A percentile compares a stretch with the other conserved stretches of the same genome.
Conservation (phyloP, 2,797 vertebrate species). For the Adrianichthys oophorus region DNA sequence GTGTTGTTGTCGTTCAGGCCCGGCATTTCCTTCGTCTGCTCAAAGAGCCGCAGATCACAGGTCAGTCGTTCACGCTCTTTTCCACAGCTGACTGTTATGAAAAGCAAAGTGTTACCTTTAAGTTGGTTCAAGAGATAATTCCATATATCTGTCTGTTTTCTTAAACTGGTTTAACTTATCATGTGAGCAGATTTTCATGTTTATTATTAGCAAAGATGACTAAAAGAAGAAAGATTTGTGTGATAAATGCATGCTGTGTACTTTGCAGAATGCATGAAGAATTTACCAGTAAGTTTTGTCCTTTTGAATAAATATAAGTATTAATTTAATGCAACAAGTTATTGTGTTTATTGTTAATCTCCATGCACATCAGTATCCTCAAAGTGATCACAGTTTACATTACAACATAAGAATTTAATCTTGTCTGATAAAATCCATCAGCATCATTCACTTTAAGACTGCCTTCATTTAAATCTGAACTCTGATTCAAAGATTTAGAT, state of each 20-base stretch:
- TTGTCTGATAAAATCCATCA: too few species aligned
- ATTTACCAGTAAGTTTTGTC: constrained; percentile 31
- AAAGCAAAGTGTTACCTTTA: constrained; percentile 24
- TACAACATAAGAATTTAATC: too few species aligned
- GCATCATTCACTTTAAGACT: too few species aligned
- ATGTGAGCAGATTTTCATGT: constrained; percentile 1
- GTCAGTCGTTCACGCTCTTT: constrained; percentile 14
- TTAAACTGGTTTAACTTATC: constrained; percentile 8
- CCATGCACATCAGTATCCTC: too few species aligned
- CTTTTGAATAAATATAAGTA: constrained; percentile 51
- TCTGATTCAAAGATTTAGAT: too few species aligned
- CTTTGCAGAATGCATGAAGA: constrained; percentile 50
- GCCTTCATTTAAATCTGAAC: too few species aligned
- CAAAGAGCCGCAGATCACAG: constrained; percentile 16
- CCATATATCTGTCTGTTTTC: background rate
- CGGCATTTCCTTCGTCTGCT: constrained; percentile 12
- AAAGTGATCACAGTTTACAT: too few species aligned
- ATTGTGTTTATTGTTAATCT: background rate
- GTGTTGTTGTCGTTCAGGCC: constrained; percentile 16
- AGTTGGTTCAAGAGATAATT: constrained; percentile 22
- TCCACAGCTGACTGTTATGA: constrained; percentile 29
- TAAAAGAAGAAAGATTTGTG: constrained; percentile 2
- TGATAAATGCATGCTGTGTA: constrained; percentile 50
- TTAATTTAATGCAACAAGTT: constrained; percentile 5
- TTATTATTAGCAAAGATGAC: constrained; percentile 6